phyloP scores from a whole-genome alignment of 2,113 vertebrate genomes.

The Spermophilus dauricus region DNA sequence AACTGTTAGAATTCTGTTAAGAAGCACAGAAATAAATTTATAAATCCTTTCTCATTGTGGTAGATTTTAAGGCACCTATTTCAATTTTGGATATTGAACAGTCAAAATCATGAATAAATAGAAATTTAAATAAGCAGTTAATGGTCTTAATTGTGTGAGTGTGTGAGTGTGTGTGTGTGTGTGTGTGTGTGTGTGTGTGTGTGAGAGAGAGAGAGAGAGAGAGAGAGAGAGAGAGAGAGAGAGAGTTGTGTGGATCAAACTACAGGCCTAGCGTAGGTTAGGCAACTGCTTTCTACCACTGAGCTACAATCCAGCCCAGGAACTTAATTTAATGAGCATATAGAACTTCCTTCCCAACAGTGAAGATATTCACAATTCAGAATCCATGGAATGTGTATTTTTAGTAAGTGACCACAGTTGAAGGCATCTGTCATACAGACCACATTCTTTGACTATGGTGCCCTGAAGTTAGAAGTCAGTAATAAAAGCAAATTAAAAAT shows the following conservation, averaged over 20 bases:
- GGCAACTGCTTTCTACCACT: no score
- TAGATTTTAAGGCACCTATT: background rate
- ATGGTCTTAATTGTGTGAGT: no score
- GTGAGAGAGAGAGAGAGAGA: no score
- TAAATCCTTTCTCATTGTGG: background rate
- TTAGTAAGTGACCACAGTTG: background rate
- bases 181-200: no score
- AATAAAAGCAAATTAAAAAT: background rate
- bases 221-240: no score
- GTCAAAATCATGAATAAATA: background rate
- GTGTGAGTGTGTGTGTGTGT: no score
- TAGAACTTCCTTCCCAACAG: background rate
- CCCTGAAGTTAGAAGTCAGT: background rate
- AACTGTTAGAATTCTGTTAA: conserved; percentile 16
- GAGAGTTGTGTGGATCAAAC: no score
- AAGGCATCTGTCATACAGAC: background rate
- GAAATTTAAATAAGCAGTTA: background rate
- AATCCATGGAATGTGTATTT: background rate
- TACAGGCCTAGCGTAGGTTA: no score
- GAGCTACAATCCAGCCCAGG: background rate
- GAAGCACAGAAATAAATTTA: background rate
- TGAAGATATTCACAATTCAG: background rate
- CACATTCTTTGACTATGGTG: background rate
- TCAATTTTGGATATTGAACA: conserved; percentile 10
- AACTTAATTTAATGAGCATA: background rate